Percentiles rank a stretch among this genome's conserved stretches.
Conservation (phyloP, 2,888 invertebrate species). For the Dynastes maya region DNA sequence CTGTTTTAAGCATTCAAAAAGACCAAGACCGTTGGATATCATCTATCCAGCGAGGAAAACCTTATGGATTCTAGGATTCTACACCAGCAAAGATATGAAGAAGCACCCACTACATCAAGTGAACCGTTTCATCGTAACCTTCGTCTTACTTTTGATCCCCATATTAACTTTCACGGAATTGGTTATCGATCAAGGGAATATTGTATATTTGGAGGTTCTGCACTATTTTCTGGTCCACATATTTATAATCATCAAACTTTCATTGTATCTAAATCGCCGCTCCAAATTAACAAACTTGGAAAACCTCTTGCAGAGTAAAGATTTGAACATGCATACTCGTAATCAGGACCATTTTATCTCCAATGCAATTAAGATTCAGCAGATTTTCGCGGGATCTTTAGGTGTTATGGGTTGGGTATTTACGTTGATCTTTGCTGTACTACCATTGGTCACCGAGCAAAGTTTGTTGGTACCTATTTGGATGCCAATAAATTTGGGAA, state of each 20-base stretch:
- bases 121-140: neutral
- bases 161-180: neutral
- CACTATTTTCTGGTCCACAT: conserved; percentile 16
- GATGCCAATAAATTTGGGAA: neutral
- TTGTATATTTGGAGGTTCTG: neutral
- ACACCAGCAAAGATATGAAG: neutral
- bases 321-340: neutral
- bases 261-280: neutral
- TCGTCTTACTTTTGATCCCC: neutral
- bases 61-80: neutral
- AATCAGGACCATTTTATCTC: conserved; percentile 10
- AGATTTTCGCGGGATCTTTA: neutral
- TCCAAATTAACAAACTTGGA: neutral
- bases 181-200: neutral
- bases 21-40: conserved; percentile 10
- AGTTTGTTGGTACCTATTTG: neutral
- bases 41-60: neutral
- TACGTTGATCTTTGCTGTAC: neutral
- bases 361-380: conserved; percentile 6
- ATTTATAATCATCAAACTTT: neutral
- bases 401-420: neutral
- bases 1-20: neutral
- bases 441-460: conserved; percentile 1
- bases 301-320: neutral
- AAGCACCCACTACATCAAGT: neutral